These are phyloP conservation scores for Elgaria multicarinata DNA, from an alignment of 2,113 vertebrate species.

Conservation along the genomic window DNA sequence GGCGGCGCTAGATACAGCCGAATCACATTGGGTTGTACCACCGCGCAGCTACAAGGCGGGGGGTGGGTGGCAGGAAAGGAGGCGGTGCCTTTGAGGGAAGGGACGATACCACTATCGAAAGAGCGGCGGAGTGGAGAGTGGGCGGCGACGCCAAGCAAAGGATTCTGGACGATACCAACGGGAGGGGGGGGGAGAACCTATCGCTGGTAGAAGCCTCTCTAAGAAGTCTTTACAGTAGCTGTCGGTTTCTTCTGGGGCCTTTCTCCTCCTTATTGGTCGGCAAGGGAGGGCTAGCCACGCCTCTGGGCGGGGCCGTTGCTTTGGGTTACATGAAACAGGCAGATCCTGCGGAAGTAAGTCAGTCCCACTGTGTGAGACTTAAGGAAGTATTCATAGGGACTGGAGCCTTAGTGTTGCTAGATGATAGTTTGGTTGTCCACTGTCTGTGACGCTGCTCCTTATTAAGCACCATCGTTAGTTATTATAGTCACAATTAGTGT, in stretches of 20 bases:
- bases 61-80: neutral
- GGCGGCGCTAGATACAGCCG: neutral
- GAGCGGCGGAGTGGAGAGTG: too few species aligned
- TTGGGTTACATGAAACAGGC: neutral
- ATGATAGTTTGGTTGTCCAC: neutral
- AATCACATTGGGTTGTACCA: neutral
- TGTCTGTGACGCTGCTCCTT: too few species aligned
- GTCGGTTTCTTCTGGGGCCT: neutral
- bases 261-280: neutral
- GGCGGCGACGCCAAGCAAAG: neutral
- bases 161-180: slow-evolving; percentile 42
- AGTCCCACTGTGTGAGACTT: too few species aligned
- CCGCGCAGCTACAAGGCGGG: neutral
- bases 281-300: neutral
- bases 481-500: too few species aligned
- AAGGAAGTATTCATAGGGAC: neutral
- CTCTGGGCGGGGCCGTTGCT: neutral
- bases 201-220: neutral
- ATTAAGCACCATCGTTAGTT: too few species aligned
- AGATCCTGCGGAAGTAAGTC: too few species aligned
- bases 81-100: neutral
- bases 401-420: neutral
- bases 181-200: neutral
- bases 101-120: neutral
- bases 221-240: neutral